phyloP scores from a whole-genome alignment of 2,113 vertebrate species.

The Salvelinus alpinus region DNA sequence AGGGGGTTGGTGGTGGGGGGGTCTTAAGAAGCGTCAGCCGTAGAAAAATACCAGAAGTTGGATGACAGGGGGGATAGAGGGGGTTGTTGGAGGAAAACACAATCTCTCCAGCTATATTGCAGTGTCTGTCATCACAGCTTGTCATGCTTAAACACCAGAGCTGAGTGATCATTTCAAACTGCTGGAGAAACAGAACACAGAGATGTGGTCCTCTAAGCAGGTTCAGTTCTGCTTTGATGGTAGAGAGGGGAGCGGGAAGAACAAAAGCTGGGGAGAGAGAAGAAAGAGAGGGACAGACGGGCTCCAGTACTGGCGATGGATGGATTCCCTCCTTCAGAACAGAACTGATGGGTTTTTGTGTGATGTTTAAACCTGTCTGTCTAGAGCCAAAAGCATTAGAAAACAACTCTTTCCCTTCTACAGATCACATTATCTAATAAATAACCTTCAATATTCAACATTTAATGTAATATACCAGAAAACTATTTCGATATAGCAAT shows the following conservation, averaged over 20 bases:
- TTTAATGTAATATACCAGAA: no score
- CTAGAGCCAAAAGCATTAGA: slow-evolving; percentile 9
- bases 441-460: neutral
- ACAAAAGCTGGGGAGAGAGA: slow-evolving; percentile 41
- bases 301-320: no score
- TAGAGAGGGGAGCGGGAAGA: slow-evolving; percentile 43
- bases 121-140: slow-evolving; percentile 78
- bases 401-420: slow-evolving; percentile 2
- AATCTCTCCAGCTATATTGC: slow-evolving; percentile 72
- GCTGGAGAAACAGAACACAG: slow-evolving; percentile 74
- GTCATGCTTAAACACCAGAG: slow-evolving; percentile 75
- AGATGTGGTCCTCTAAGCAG: slow-evolving; percentile 74
- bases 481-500: no score
- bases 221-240: slow-evolving; percentile 72
- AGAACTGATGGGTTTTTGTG: slow-evolving; percentile 39
- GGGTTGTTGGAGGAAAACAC: slow-evolving; percentile 52
- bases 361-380: slow-evolving; percentile 45
- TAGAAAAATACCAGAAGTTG: slow-evolving; percentile 54
- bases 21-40: slow-evolving; percentile 67
- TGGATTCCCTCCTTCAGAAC: neutral
- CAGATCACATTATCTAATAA: neutral
- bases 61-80: slow-evolving; percentile 45
- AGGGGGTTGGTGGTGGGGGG: slow-evolving; percentile 56
- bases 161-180: slow-evolving; percentile 76
- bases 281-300: neutral